Evolutionary conservation across 2,113 vertebrate species (phyloP).

Genomic region (Micronycteris hirsuta): DNA sequence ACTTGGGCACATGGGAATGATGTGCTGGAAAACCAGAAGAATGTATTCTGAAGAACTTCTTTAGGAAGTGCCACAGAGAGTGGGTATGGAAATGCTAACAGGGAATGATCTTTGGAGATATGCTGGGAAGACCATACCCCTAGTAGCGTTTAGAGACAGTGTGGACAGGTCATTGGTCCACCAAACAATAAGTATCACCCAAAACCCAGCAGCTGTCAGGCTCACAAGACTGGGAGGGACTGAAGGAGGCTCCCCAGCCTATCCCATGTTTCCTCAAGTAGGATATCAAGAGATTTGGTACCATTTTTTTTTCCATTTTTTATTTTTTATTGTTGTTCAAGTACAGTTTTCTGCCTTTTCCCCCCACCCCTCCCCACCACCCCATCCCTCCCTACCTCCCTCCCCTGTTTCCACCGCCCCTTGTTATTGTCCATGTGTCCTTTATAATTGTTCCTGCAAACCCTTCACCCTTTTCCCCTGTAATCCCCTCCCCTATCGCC

Average conservation of each 20-base stretch:
- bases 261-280: neutral
- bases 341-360: too few species aligned
- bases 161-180: neutral
- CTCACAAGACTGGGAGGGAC: neutral
- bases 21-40: neutral
- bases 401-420: too few species aligned
- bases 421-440: too few species aligned
- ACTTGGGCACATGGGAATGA: neutral
- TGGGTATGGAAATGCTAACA: neutral
- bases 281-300: neutral
- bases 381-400: too few species aligned
- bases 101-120: neutral
- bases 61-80: neutral
- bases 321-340: too few species aligned
- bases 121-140: neutral
- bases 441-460: too few species aligned
- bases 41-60: neutral
- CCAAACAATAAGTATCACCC: neutral
- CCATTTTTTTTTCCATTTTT: neutral
- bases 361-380: too few species aligned
- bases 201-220: neutral
- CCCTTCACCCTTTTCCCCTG: too few species aligned
- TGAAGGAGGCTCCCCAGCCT: neutral
- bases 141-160: neutral
- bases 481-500: too few species aligned